These are phyloP conservation scores for Orthonychiurus folsomi DNA, from an alignment of 2,888 invertebrate genomes.

Conservation along the genomic window DNA sequence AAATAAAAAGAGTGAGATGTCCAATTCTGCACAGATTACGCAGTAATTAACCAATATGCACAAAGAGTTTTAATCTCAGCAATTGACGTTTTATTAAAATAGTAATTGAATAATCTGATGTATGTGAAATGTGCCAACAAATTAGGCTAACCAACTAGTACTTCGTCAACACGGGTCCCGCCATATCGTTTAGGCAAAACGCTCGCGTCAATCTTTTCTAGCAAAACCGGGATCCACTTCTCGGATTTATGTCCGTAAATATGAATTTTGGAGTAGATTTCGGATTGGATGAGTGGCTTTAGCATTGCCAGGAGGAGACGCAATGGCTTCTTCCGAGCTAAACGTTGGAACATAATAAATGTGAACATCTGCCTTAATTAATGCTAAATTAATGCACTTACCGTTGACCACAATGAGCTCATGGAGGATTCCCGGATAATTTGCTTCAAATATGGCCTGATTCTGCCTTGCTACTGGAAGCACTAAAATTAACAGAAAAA, in stretches of 20 bases:
- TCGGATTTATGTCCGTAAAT: background rate
- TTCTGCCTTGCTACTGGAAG: background rate
- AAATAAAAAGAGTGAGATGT: too few species aligned
- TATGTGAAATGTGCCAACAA: too few species aligned
- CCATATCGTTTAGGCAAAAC: background rate
- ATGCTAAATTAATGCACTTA: background rate
- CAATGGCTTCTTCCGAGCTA: constrained; percentile 1
- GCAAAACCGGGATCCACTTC: background rate
- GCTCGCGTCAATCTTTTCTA: background rate
- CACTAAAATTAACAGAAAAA: too few species aligned
- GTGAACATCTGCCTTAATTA: background rate
- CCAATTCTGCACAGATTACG: too few species aligned
- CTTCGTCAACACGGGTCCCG: too few species aligned
- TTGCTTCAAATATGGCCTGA: background rate
- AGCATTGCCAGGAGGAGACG: background rate
- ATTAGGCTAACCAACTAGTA: too few species aligned
- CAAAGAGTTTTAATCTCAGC: too few species aligned
- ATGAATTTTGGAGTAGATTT: background rate
- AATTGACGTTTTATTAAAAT: too few species aligned
- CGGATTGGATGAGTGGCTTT: background rate
- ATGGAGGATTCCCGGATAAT: constrained; percentile 3
- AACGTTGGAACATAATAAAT: background rate
- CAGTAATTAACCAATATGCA: too few species aligned
- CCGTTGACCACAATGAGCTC: background rate
- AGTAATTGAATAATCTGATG: too few species aligned